Evolutionary conservation across 1,140 invertebrate species (phyloP).

Genomic region (Ganaspis sp.): DNA sequence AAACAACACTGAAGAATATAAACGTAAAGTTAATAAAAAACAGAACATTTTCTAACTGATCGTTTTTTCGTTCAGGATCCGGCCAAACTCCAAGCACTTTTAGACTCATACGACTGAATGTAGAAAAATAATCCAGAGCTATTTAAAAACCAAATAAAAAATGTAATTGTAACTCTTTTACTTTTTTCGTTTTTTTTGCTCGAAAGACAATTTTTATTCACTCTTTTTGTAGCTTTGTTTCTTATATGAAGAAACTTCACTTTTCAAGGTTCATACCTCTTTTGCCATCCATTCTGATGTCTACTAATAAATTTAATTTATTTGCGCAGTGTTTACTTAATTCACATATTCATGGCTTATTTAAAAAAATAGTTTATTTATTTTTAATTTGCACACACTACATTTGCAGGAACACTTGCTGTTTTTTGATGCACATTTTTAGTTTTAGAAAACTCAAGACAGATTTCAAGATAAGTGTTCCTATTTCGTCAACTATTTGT

Average conservation of each 20-base stretch:
- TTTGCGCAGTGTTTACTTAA: not conserved
- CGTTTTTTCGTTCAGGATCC: not conserved
- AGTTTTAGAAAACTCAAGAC: too few relatives aligned
- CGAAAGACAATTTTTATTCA: not conserved
- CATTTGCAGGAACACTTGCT: too few relatives aligned
- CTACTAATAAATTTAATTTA: not conserved
- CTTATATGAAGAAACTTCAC: not conserved
- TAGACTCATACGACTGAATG: not conserved
- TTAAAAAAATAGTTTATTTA: not conserved
- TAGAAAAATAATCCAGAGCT: not conserved
- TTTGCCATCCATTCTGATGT: not conserved
- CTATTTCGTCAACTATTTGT: too few relatives aligned
- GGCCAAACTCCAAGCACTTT: slow-evolving; percentile 22
- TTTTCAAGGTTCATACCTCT: not conserved
- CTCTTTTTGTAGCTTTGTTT: too few relatives aligned
- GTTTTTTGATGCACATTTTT: too few relatives aligned
- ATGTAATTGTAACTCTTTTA: not conserved
- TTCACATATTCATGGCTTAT: too few relatives aligned
- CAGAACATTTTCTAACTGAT: not conserved
- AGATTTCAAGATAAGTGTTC: too few relatives aligned
- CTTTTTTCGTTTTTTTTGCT: too few relatives aligned
- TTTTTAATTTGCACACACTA: too few relatives aligned
- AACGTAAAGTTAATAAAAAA: not conserved
- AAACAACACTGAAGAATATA: slow-evolving; percentile 14
- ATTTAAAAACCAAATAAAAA: not conserved